Conservation (phyloP, 2,888 invertebrate genomes). For the Bimastos eiseni region DNA sequence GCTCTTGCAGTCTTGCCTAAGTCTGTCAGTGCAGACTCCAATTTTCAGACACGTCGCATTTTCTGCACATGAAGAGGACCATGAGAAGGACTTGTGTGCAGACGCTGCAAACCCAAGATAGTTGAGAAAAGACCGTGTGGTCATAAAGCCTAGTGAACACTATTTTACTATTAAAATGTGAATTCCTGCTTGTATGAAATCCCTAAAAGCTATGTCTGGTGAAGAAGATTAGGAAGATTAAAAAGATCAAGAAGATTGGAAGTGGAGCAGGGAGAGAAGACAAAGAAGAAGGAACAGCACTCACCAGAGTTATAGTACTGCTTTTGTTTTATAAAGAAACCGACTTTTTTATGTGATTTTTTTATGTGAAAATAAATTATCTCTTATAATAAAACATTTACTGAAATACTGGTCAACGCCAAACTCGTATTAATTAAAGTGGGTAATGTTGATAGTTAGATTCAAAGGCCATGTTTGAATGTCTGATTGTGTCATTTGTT, state of each 20-base stretch:
- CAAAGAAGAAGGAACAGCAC: background rate
- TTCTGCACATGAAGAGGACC: background rate
- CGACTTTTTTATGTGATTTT: too few relatives aligned
- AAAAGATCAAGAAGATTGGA: too few relatives aligned
- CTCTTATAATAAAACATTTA: background rate
- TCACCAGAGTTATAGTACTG: background rate
- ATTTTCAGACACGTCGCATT: background rate
- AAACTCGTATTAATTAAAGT: background rate
- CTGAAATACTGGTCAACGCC: background rate
- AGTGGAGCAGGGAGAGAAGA: background rate
- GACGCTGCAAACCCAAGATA: background rate
- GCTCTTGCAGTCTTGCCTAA: background rate
- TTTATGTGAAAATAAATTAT: background rate
- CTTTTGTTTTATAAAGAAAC: too few relatives aligned
- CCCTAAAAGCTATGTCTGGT: background rate
- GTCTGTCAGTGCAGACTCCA: background rate
- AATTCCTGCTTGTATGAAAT: too few relatives aligned
- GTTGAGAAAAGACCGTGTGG: background rate
- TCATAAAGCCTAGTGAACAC: background rate
- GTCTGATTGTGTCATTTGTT: constrained; percentile 16
- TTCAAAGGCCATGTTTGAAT: background rate
- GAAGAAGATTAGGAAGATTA: too few relatives aligned
- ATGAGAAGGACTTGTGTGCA: background rate
- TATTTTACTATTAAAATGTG: too few relatives aligned
- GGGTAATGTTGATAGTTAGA: background rate